Percentiles rank a stretch among this genome's conserved stretches.
Evolutionary conservation across 2,113 vertebrate species (phyloP).

Genomic region (Nettapus auritus): DNA sequence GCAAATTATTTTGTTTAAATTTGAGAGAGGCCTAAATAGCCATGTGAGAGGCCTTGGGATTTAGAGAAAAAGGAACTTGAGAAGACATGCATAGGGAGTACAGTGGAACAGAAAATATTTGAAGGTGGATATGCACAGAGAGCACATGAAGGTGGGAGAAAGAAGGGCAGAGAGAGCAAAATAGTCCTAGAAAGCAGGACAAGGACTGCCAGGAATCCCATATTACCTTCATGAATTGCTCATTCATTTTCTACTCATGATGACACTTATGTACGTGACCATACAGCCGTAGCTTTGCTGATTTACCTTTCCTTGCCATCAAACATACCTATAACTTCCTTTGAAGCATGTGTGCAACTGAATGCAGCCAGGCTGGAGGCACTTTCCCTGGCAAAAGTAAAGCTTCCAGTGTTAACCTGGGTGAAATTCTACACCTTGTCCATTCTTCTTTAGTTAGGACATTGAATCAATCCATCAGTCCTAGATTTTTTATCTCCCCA

Average conservation of each 20-base stretch:
- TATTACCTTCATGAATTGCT: not conserved
- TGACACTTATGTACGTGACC: not conserved
- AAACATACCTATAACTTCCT: not conserved
- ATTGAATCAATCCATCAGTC: not conserved
- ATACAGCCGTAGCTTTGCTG: not conserved
- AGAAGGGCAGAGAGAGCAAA: not conserved
- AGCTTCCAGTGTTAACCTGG: not conserved
- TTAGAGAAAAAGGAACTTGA: not conserved
- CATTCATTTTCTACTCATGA: not conserved
- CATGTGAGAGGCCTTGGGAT: not conserved
- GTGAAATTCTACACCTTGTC: not conserved
- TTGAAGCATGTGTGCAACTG: not conserved
- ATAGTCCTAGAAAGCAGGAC: not conserved
- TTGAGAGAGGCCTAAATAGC: rapidly evolving
- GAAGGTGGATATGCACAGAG: not conserved
- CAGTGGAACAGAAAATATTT: not conserved
- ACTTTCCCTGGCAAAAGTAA: not conserved
- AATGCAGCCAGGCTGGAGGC: not conserved
- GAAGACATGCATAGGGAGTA: not conserved
- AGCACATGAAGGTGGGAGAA: not conserved
- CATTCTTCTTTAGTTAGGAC: not conserved
- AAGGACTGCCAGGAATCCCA: not conserved
- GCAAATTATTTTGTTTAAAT: not conserved
- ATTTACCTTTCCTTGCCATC: not conserved
- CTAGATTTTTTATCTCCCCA: not conserved